Evolutionary conservation across 2,113 vertebrate genomes (phyloP).

Genomic region (Motacilla tschutschensis): DNA sequence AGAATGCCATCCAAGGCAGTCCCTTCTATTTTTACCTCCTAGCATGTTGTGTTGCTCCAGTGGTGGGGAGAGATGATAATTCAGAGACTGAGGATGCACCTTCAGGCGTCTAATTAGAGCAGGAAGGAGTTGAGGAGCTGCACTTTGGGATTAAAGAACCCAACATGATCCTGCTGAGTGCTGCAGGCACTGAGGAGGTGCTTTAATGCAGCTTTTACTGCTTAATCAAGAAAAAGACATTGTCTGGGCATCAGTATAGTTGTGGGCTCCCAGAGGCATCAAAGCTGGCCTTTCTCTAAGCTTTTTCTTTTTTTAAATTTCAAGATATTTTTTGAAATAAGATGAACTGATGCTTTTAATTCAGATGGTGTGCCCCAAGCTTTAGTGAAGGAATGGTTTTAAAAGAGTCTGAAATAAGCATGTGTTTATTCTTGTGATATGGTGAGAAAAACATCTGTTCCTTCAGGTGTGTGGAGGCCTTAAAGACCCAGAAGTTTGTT

Average conservation of each 20-base stretch:
- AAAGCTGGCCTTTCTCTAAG: neutral
- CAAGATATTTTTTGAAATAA: neutral
- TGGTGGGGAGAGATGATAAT: neutral
- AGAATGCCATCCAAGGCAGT: too few species aligned
- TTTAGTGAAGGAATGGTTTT: neutral
- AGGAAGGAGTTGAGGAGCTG: neutral
- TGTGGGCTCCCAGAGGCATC: neutral
- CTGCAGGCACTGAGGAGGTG: neutral
- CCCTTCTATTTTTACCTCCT: neutral
- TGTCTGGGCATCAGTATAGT: neutral
- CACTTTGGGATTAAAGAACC: neutral
- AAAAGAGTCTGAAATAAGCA: neutral
- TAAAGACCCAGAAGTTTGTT: neutral
- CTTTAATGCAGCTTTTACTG: constrained; percentile 15
- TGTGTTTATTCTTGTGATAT: neutral
- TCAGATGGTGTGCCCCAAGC: neutral
- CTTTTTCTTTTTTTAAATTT: neutral
- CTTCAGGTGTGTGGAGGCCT: neutral
- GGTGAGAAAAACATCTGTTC: neutral
- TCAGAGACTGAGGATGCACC: neutral
- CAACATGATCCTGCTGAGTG: neutral
- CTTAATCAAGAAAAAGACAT: neutral
- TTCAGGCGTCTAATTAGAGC: neutral
- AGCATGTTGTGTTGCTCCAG: neutral
- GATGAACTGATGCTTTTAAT: neutral